Evolutionary conservation across 2,113 vertebrate genomes (phyloP).

Genomic region (Eulemur macaco): DNA sequence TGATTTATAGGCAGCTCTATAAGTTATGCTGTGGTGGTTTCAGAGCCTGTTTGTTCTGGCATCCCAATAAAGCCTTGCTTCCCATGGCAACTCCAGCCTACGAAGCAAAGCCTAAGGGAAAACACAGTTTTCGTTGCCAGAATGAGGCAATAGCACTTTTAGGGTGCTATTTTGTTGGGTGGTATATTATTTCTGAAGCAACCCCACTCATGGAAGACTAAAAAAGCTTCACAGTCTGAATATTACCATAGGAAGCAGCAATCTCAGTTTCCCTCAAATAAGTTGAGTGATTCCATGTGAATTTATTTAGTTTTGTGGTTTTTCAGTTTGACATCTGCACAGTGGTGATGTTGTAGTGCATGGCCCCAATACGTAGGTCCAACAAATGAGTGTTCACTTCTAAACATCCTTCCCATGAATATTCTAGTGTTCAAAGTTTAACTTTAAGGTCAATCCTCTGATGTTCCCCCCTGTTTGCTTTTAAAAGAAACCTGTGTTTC

Average conservation of each 20-base stretch:
- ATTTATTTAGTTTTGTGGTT: background rate
- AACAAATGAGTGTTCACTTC: background rate
- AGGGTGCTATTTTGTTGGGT: constrained; percentile 53
- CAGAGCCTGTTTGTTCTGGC: constrained; percentile 77
- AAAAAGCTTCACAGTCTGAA: background rate
- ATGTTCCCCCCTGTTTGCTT: background rate
- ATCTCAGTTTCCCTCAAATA: background rate
- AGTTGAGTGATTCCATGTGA: background rate
- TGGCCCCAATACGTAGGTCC: background rate
- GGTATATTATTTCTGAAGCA: constrained; percentile 52
- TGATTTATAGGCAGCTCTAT: constrained; percentile 76
- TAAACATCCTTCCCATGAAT: background rate
- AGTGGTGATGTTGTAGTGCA: background rate
- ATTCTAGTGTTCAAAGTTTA: background rate
- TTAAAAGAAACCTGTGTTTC: background rate
- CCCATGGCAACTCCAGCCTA: constrained; percentile 77
- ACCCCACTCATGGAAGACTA: background rate
- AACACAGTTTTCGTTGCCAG: constrained; percentile 58
- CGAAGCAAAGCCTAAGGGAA: constrained; percentile 70
- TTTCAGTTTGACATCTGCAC: background rate
- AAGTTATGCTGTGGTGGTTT: constrained; percentile 67
- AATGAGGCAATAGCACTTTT: constrained; percentile 66
- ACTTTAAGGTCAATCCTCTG: background rate
- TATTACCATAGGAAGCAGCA: background rate
- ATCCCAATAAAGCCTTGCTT: constrained; percentile 77